Evolutionary conservation across 2,797 vertebrate genomes (phyloP), one percentile per base, ranked within the genome.

Genomic region (Kryptopterus vitreolus): DNA sequence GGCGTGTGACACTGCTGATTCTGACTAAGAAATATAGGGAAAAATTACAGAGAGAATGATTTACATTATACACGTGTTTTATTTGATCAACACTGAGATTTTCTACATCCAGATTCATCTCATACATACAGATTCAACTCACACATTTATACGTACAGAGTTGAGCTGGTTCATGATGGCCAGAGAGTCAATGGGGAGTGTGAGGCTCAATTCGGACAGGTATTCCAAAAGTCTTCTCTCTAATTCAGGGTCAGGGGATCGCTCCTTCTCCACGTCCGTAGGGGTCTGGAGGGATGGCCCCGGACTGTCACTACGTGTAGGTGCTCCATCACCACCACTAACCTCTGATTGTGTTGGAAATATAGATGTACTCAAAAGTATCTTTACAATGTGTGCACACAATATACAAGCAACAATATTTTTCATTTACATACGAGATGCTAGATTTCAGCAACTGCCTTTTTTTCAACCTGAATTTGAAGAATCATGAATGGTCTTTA

Each of bases 161-260:
- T 93, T 93, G 73, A 98, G 94, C 58, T 96, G 94, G 84, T 92
- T 93, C 78, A 94, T 94, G 82, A 98, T 96, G 76, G 95, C 85
- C 12, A 95, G 90, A 11, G 96, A 96, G 88, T 98, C 96, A 0
- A 89, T 94, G 20, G 96, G 96, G 74, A 97, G 82, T 0, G 95
- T 91, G 24, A 97, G 94, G 38, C 94, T 92, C 83, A 97, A 89
- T 84, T 97, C 96, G 0, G 96, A 96, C 69, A 98, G 92, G 86
- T 97, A 96, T 82, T 92, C 94, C 79, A 98, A 90, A 79, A 98
- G 90, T 76, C 91, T 95, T 85, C 94, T 96, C 89, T 98, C 96
- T 73, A 98, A 90, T 46, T 96, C 95, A 0, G 96, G 96, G 84
- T 98, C 95, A 1, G 95, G 95, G 2, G 94, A 94, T 77, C 95